These are phyloP conservation scores for Amyelois transitella DNA, from an alignment of 1,140 invertebrate genomes.

Conservation along the genomic window DNA sequence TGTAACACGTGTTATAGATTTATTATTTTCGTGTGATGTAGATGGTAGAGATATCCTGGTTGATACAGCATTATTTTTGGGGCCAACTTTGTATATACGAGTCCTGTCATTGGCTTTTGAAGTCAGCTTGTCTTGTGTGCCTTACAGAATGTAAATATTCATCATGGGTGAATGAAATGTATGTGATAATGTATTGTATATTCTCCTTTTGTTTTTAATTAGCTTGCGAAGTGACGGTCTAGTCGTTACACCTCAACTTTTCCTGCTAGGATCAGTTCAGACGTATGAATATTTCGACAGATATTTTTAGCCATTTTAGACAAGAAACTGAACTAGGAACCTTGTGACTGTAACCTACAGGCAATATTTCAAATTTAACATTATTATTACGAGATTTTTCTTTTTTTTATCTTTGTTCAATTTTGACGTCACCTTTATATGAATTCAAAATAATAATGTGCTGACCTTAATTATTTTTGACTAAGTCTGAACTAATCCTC, in stretches of 20 bases:
- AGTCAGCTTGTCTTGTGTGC: slow-evolving; percentile 50
- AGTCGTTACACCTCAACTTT: slow-evolving; percentile 22
- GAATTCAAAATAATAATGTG: no score
- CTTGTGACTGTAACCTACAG: no score
- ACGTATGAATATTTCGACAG: no score
- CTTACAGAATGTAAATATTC: slow-evolving; percentile 58
- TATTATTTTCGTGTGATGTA: slow-evolving; percentile 21
- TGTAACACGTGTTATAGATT: slow-evolving; percentile 10
- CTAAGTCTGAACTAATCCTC: not conserved
- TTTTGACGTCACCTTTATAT: no score
- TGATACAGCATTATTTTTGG: slow-evolving; percentile 50
- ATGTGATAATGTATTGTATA: slow-evolving; percentile 51
- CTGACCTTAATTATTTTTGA: not conserved
- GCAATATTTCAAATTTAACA: no score
- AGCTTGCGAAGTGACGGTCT: slow-evolving; percentile 37
- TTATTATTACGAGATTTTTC: no score
- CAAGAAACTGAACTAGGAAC: no score
- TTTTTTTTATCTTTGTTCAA: no score
- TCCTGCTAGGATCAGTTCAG: not conserved
- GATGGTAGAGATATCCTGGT: slow-evolving; percentile 14
- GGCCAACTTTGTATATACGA: slow-evolving; percentile 51
- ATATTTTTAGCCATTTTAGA: no score
- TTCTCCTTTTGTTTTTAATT: slow-evolving; percentile 30
- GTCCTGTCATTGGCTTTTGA: slow-evolving; percentile 43
- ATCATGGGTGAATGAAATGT: slow-evolving; percentile 50